These are phyloP conservation scores for Panopea generosa DNA, from an alignment of 2,888 invertebrate genomes.

Conservation along the genomic window DNA sequence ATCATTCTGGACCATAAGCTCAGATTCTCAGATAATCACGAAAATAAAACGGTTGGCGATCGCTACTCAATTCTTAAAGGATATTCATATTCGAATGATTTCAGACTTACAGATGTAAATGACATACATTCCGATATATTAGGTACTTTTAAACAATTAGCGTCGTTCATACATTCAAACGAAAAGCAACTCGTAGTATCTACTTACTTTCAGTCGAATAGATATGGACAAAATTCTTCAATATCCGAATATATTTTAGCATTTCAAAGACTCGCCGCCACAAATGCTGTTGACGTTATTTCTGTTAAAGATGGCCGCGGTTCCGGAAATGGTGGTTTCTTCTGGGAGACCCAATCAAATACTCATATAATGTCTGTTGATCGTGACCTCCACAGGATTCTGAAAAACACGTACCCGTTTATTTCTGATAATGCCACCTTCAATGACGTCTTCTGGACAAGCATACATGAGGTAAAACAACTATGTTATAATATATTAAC, in stretches of 20 bases:
- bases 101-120: slow-evolving; percentile 22
- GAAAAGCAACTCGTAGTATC: background rate
- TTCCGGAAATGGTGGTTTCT: slow-evolving; percentile 69
- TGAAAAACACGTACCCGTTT: slow-evolving; percentile 60
- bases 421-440: slow-evolving; percentile 66
- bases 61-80: slow-evolving; percentile 37
- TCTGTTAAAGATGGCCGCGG: slow-evolving; percentile 79
- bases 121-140: background rate
- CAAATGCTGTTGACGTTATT: slow-evolving; percentile 65
- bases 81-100: slow-evolving; percentile 35
- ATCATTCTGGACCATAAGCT: slow-evolving; percentile 67
- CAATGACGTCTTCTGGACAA: slow-evolving; percentile 71
- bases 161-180: background rate
- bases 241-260: slow-evolving; percentile 66
- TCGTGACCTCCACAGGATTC: slow-evolving; percentile 57
- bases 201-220: slow-evolving; percentile 55
- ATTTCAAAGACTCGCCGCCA: slow-evolving; percentile 58
- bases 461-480: slow-evolving; percentile 68
- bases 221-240: slow-evolving; percentile 59
- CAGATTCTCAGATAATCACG: slow-evolving; percentile 47
- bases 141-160: background rate
- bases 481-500: too few species aligned
- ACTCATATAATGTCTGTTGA: slow-evolving; percentile 59
- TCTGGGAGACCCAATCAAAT: slow-evolving; percentile 70
- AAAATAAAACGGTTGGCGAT: background rate